Conservation (phyloP, 2,888 invertebrate genomes). For the Gari tellinella region DNA sequence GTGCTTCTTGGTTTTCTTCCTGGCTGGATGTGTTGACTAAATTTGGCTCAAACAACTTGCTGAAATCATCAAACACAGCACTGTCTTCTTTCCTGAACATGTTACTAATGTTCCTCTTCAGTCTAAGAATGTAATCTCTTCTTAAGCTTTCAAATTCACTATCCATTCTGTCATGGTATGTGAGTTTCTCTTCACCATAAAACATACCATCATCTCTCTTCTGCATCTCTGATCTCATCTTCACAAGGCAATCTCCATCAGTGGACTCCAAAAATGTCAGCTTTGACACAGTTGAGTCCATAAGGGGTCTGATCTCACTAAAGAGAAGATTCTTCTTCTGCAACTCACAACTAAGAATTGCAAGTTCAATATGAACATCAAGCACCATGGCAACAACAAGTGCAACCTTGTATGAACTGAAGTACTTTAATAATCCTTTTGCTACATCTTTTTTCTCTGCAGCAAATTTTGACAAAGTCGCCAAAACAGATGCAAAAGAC, state of each 20-base stretch:
- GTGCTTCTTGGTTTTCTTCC: conserved; percentile 1
- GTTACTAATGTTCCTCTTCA: conserved; percentile 31
- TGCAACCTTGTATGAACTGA: conserved; percentile 5
- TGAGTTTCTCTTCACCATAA: conserved; percentile 1
- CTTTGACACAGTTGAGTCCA: conserved; percentile 6
- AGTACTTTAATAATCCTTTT: background rate
- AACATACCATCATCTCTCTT: conserved; percentile 2
- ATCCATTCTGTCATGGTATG: too few relatives aligned
- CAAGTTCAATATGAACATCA: conserved; percentile 11
- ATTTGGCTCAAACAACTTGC: conserved; percentile 21
- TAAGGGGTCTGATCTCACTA: conserved; percentile 8
- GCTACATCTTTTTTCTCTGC: conserved; percentile 1
- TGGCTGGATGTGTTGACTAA: conserved; percentile 3
- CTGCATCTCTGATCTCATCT: background rate
- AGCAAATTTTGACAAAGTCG: conserved; percentile 1
- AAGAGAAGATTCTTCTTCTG: conserved; percentile 9
- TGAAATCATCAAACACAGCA: conserved; percentile 26
- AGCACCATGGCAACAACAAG: background rate
- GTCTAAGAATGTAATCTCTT: conserved; percentile 8
- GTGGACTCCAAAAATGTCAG: background rate
- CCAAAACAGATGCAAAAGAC: conserved; percentile 6
- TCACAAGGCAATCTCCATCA: conserved; percentile 4
- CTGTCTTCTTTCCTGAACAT: conserved; percentile 36
- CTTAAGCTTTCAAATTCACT: conserved; percentile 20
- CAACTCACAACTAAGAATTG: conserved; percentile 5